phyloP scores from a whole-genome alignment of 2,888 invertebrate species.

The Limnephilus lunatus region DNA sequence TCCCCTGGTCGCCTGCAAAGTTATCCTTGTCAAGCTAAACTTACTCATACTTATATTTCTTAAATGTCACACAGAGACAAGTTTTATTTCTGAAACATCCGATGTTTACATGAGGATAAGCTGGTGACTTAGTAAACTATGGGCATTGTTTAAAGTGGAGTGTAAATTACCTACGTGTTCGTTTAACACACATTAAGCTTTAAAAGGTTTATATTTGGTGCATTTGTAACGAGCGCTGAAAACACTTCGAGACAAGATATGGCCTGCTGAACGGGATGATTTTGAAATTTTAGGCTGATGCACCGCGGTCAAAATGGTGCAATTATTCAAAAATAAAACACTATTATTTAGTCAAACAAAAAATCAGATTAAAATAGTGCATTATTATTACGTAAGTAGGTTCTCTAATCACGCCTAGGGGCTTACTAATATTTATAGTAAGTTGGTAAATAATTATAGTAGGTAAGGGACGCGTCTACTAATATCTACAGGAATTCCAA shows the following conservation, averaged over 20 bases:
- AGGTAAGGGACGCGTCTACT: no score
- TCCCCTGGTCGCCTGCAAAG: background rate
- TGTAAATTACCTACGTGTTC: constrained; percentile 36
- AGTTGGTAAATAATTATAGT: no score
- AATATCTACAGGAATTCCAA: no score
- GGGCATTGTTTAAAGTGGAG: constrained; percentile 34
- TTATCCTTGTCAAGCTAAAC: background rate
- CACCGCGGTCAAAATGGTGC: background rate
- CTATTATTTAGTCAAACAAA: no score
- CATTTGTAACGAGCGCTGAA: constrained; percentile 39
- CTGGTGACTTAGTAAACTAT: constrained; percentile 23
- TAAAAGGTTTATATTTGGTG: constrained; percentile 56
- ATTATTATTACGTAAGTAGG: no score
- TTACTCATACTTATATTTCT: background rate
- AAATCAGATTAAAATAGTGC: no score
- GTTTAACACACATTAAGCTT: constrained; percentile 59
- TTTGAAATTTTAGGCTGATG: background rate
- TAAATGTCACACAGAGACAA: background rate
- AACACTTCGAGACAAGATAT: constrained; percentile 31
- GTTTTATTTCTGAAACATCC: background rate
- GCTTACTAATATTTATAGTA: no score
- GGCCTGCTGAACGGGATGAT: background rate
- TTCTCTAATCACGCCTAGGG: no score
- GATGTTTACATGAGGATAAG: background rate
- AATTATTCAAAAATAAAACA: background rate